Evolutionary conservation across 2,888 invertebrate genomes (phyloP).

Genomic region (Netelia virgata): DNA sequence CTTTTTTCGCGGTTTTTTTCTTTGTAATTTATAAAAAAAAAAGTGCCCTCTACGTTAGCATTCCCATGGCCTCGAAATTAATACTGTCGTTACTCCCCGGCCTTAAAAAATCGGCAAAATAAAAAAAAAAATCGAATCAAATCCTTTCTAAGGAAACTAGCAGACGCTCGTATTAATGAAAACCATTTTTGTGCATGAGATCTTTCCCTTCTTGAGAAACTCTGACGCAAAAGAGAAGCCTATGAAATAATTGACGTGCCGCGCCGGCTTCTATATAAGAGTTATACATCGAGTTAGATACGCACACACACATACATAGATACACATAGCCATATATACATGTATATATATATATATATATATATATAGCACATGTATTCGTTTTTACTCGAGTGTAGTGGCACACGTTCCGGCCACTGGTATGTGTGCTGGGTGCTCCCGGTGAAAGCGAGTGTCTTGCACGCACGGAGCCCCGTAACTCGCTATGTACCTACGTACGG

Average conservation of each 20-base stretch:
- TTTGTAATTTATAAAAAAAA: too few relatives aligned
- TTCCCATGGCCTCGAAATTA: constrained; percentile 17
- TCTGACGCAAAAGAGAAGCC: constrained; percentile 66
- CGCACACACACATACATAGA: constrained; percentile 17
- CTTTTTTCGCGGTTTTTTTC: not conserved
- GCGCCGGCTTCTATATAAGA: constrained; percentile 38
- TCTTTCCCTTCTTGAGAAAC: constrained; percentile 63
- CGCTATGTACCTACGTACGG: constrained; percentile 2
- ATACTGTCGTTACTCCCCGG: not conserved
- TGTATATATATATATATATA: constrained; percentile 37
- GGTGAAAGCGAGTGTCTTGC: constrained; percentile 72
- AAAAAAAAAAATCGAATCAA: constrained; percentile 38
- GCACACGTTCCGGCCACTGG: constrained; percentile 17
- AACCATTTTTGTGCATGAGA: constrained; percentile 55
- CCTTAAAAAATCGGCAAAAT: not conserved
- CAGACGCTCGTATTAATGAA: constrained; percentile 33
- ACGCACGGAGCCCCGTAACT: constrained; percentile 59
- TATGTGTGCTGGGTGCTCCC: constrained; percentile 52
- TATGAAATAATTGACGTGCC: constrained; percentile 71
- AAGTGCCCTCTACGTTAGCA: not conserved
- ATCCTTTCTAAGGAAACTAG: constrained; percentile 19
- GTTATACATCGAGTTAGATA: constrained; percentile 21
- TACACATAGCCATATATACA: too few relatives aligned
- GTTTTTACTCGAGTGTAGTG: constrained; percentile 49
- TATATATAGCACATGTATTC: constrained; percentile 36